These are phyloP conservation scores for Myotis daubentonii DNA, from an alignment of 2,797 vertebrate genomes.

Conservation along the genomic window DNA sequence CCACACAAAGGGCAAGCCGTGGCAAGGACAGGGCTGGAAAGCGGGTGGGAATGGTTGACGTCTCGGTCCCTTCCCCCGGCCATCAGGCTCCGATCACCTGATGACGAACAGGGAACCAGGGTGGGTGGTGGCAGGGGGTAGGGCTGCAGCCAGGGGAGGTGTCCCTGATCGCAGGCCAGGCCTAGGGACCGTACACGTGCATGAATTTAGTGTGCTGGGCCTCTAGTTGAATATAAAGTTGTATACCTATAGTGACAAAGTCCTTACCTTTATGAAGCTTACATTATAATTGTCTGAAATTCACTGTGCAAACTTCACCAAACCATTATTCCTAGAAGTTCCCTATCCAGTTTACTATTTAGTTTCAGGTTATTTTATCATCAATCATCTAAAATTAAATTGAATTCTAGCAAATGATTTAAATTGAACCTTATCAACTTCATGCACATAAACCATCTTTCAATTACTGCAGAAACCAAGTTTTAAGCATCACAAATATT, in stretches of 20 bases:
- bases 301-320: background rate
- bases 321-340: background rate
- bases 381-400: background rate
- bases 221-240: background rate
- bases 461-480: background rate
- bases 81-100: no score
- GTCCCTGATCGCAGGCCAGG: no score
- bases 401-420: slow-evolving; percentile 14
- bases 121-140: no score
- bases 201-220: no score
- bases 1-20: no score
- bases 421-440: background rate
- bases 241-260: background rate
- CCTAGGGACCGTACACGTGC: no score
- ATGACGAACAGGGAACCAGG: no score
- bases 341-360: background rate
- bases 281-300: slow-evolving; percentile 9
- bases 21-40: no score
- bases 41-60: accelerated
- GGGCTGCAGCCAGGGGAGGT: no score
- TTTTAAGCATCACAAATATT: background rate
- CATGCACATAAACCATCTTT: background rate
- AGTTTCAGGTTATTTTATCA: background rate
- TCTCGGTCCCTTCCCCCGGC: no score
- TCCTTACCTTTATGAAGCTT: background rate